Evolutionary conservation across 2,797 vertebrate species (phyloP).

Genomic region (Chiroxiphia lanceolata): DNA sequence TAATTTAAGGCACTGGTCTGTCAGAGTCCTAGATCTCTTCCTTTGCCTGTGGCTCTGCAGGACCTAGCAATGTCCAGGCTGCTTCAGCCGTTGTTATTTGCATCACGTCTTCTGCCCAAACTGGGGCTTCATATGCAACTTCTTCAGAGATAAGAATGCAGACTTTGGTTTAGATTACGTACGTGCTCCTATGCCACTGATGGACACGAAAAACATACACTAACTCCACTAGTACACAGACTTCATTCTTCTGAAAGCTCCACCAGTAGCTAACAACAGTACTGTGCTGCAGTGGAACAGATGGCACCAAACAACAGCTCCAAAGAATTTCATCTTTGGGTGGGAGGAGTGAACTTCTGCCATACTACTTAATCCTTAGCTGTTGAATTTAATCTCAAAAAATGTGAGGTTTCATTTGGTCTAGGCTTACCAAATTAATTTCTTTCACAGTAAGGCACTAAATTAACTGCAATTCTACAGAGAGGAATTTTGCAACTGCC

Average conservation of each 20-base stretch:
- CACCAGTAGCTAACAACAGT: background rate
- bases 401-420: background rate
- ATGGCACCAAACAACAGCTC: background rate
- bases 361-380: background rate
- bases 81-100: background rate
- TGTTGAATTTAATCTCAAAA: background rate
- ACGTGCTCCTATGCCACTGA: background rate
- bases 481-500: slow-evolving; percentile 73
- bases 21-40: background rate
- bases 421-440: slow-evolving; percentile 71
- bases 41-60: background rate
- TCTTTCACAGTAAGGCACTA: slow-evolving; percentile 75
- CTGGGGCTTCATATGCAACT: background rate
- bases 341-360: background rate
- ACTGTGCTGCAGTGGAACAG: background rate
- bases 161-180: background rate
- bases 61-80: background rate
- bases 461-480: slow-evolving; percentile 75
- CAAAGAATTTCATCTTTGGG: background rate
- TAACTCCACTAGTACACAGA: background rate
- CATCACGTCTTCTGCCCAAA: background rate
- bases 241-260: background rate
- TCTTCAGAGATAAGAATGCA: background rate
- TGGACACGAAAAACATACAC: background rate
- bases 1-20: background rate